Conservation (phyloP, 2,888 invertebrate species). For the Campoplex nolae region DNA sequence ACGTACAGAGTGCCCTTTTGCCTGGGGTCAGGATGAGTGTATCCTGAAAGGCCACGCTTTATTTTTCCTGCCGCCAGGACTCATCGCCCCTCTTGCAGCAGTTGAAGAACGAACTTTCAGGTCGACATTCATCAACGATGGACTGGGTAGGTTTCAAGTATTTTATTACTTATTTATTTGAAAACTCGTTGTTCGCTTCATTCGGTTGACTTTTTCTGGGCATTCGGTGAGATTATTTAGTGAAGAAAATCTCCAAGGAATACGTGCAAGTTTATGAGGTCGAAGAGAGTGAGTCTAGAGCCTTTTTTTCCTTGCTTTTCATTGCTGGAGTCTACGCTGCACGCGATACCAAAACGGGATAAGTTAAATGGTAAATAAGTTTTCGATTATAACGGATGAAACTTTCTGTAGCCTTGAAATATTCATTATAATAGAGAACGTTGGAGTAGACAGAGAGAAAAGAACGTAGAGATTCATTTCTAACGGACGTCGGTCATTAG, state of each 20-base stretch:
- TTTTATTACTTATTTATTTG: neutral
- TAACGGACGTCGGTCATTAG: slow-evolving; percentile 34
- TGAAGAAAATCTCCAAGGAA: neutral
- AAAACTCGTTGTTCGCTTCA: neutral
- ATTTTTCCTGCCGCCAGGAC: slow-evolving; percentile 19
- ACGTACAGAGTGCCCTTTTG: slow-evolving; percentile 58
- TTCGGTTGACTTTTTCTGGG: neutral
- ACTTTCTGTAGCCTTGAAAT: slow-evolving; percentile 62
- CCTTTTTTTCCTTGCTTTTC: slow-evolving; percentile 2
- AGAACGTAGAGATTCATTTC: neutral
- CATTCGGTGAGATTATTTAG: neutral
- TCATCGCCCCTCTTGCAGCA: slow-evolving; percentile 20
- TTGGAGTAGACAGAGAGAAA: neutral
- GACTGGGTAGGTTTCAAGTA: slow-evolving; percentile 65
- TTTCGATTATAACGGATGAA: slow-evolving; percentile 56
- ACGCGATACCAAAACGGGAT: slow-evolving; percentile 60
- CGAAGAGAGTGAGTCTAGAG: slow-evolving; percentile 66
- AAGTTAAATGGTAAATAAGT: slow-evolving; percentile 51
- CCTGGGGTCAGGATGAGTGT: slow-evolving; percentile 64
- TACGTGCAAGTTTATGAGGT: slow-evolving; percentile 47
- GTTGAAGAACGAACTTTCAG: slow-evolving; percentile 38
- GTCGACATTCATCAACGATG: slow-evolving; percentile 57
- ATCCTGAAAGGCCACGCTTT: slow-evolving; percentile 62
- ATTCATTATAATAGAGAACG: slow-evolving; percentile 31
- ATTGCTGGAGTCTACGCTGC: slow-evolving; percentile 38